phyloP scores from a whole-genome alignment of 2,888 invertebrate genomes.

The Ectropis crepuscularia region DNA sequence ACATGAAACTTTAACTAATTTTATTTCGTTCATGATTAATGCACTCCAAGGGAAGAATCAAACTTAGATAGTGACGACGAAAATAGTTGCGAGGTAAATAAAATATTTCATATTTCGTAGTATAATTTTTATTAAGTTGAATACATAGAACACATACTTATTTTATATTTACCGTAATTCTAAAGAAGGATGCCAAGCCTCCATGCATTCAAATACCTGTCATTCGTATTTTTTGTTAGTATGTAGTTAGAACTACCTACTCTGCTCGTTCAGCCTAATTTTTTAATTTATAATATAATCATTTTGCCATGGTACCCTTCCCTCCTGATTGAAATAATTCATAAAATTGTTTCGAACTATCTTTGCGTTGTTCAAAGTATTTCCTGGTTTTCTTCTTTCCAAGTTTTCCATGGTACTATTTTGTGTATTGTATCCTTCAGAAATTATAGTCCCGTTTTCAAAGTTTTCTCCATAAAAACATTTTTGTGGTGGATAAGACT shows the following conservation, averaged over 20 bases:
- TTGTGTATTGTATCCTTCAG: conserved; percentile 17
- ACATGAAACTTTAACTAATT: too few species aligned
- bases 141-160: conserved; percentile 11
- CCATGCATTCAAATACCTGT: too few species aligned
- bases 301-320: conserved; percentile 21
- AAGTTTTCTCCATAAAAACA: conserved; percentile 27
- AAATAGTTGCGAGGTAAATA: conserved; percentile 23
- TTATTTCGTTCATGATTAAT: too few species aligned
- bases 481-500: conserved; percentile 18
- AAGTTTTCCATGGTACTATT: conserved; percentile 20
- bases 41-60: conserved; percentile 37
- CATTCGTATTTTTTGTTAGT: too few species aligned
- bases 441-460: conserved; percentile 12
- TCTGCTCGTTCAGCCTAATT: conserved; percentile 18
- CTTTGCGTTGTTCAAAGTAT: conserved; percentile 29
- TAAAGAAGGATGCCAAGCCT: too few species aligned
- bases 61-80: conserved; percentile 29
- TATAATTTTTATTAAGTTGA: conserved; percentile 11
- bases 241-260: conserved; percentile 17
- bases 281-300: conserved; percentile 28
- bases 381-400: conserved; percentile 26
- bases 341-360: conserved; percentile 27
- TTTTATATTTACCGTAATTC: conserved; percentile 10
- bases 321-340: conserved; percentile 29
- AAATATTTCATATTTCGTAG: conserved; percentile 17